A percentile compares a stretch with the other conserved stretches of the same genome.
phyloP scores from a whole-genome alignment of 2,113 vertebrate species.

The Clarias gariepinus region DNA sequence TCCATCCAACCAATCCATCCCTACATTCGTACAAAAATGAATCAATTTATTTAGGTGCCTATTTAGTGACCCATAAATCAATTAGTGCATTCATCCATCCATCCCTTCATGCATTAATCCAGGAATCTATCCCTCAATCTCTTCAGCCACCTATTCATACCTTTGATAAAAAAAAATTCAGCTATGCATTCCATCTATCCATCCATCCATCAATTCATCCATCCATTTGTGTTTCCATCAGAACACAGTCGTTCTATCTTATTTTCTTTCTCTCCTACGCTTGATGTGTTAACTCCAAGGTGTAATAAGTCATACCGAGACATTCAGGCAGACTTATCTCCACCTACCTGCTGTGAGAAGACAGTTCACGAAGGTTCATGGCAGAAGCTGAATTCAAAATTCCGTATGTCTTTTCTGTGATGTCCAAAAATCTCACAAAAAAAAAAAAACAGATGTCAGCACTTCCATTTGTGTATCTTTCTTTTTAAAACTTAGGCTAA shows the following conservation, averaged over 20 bases:
- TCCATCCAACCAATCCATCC: no score
- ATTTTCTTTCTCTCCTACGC: background rate
- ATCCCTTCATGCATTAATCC: background rate
- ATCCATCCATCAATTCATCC: background rate
- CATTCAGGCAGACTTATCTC: constrained; percentile 6
- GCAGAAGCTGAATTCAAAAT: background rate
- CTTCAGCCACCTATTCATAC: background rate
- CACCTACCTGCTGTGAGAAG: constrained; percentile 18
- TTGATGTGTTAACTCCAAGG: background rate
- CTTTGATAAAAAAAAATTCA: no score
- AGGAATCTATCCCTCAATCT: background rate
- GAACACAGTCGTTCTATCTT: background rate
- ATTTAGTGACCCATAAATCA: no score
- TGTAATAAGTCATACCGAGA: background rate
- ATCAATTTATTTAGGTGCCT: background rate
- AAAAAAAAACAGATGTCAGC: background rate
- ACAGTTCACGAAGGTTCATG: background rate
- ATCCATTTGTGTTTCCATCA: background rate
- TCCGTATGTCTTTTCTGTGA: background rate
- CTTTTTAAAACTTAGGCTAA: no score
- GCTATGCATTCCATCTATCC: background rate
- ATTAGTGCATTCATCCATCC: background rate
- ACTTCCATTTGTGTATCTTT: background rate
- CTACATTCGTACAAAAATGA: no score
- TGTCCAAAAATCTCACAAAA: background rate